phyloP scores from a whole-genome alignment of 1,140 invertebrate species.

The Zaprionus vittiger region DNA sequence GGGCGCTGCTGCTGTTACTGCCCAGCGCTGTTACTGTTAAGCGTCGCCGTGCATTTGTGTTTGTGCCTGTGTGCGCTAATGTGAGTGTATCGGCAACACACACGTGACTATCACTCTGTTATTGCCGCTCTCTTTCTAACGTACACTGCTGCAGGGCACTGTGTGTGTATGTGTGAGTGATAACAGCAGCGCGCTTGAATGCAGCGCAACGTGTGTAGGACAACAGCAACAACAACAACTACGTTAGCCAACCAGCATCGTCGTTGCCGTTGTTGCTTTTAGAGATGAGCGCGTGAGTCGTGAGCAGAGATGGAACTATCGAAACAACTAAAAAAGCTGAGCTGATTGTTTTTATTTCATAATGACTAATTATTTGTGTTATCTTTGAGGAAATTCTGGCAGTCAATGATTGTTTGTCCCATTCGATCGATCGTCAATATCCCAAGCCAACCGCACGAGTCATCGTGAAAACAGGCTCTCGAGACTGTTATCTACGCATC shows the following conservation, averaged over 20 bases:
- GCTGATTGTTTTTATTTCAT: too few species aligned
- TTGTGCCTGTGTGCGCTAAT: constrained; percentile 1
- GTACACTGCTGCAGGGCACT: not conserved
- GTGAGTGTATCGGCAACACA: constrained; percentile 27
- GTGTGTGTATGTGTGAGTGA: constrained; percentile 13
- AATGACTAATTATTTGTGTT: not conserved
- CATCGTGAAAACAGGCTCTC: not conserved
- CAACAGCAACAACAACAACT: constrained; percentile 18
- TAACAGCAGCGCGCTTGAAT: constrained; percentile 27
- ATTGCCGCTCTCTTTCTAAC: constrained; percentile 33
- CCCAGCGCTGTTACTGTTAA: constrained; percentile 37
- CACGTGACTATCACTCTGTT: constrained; percentile 48
- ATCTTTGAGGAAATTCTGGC: not conserved
- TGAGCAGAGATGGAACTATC: too few species aligned
- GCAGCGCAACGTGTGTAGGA: constrained; percentile 26
- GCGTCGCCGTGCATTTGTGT: constrained; percentile 11
- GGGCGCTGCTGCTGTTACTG: constrained; percentile 25
- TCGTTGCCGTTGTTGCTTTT: constrained; percentile 6
- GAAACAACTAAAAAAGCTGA: too few species aligned
- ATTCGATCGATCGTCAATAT: too few species aligned
- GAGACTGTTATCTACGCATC: not conserved
- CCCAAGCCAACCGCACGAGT: not conserved
- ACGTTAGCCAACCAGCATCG: constrained; percentile 21
- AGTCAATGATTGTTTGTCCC: not conserved
- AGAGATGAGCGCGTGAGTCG: constrained; percentile 19